Evolutionary conservation across 2,113 vertebrate species (phyloP).

Genomic region (Onychorhynchus coronatus): DNA sequence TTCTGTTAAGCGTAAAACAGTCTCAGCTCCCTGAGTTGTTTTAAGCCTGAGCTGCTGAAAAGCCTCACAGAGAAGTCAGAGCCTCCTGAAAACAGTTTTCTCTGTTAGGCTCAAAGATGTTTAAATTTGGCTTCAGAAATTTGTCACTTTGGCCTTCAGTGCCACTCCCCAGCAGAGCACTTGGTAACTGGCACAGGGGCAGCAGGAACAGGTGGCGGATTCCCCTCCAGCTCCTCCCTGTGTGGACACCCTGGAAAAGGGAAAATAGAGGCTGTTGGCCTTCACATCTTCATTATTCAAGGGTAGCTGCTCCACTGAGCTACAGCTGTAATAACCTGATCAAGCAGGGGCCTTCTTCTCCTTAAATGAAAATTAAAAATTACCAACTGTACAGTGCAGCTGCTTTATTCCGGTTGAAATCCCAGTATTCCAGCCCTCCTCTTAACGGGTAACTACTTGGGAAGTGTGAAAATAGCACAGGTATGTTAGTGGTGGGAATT

Average conservation of each 20-base stretch:
- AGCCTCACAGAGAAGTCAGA: neutral
- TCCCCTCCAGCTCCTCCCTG: neutral
- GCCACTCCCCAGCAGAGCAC: neutral
- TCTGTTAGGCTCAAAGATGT: neutral
- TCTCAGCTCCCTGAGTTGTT: neutral
- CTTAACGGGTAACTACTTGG: neutral
- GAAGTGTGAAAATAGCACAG: neutral
- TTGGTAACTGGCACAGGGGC: neutral
- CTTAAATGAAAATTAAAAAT: neutral
- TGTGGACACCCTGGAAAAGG: constrained; percentile 13
- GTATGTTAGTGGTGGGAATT: neutral
- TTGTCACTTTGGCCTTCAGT: neutral
- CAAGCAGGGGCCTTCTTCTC: neutral
- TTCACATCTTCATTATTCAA: neutral
- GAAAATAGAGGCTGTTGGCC: neutral
- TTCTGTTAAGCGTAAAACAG: neutral
- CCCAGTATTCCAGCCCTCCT: neutral
- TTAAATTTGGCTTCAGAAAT: constrained; percentile 11
- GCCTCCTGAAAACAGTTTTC: neutral
- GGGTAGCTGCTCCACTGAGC: neutral
- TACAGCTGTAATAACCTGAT: neutral
- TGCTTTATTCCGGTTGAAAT: neutral
- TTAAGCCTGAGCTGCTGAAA: neutral
- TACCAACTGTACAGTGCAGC: neutral
- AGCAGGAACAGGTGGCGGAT: constrained; percentile 4